Conservation (phyloP, 2,113 vertebrate genomes). For the Sisor rabdophorus region DNA sequence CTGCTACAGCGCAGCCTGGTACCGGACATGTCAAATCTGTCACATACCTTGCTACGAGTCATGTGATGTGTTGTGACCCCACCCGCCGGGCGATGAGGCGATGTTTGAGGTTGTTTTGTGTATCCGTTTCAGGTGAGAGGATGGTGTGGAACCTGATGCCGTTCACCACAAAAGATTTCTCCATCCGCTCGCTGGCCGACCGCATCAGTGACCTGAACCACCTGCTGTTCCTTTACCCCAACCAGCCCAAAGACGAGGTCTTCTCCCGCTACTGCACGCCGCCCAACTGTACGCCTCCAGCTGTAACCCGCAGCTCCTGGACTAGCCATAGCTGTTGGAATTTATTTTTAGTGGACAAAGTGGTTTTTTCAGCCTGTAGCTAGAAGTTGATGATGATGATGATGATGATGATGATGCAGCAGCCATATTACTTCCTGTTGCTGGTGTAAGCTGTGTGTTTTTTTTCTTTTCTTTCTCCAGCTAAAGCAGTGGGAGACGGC, state of each 20-base stretch:
- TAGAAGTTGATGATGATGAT: too few relatives aligned
- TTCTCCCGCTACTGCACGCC: constrained; percentile 99
- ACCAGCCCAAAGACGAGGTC: constrained; percentile 91
- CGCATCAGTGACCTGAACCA: constrained; percentile 95
- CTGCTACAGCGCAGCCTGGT: background rate
- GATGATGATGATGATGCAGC: too few relatives aligned
- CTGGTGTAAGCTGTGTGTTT: background rate
- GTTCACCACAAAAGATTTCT: constrained; percentile 97
- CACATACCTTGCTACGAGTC: too few relatives aligned
- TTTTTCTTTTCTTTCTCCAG: constrained; percentile 59
- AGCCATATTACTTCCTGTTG: too few relatives aligned
- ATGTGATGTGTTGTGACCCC: too few relatives aligned
- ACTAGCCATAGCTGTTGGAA: too few relatives aligned
- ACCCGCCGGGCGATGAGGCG: too few relatives aligned
- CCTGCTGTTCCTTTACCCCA: constrained; percentile 92
- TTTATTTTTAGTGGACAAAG: too few relatives aligned
- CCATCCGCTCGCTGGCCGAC: constrained; percentile 95
- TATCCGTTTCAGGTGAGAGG: constrained; percentile 78
- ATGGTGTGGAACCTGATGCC: constrained; percentile 99
- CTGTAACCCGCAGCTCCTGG: background rate
- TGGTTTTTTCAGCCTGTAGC: too few relatives aligned
- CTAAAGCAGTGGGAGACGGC: constrained; percentile 86
- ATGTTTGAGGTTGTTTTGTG: background rate
- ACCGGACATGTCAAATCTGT: too few relatives aligned
- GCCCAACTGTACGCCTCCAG: constrained; percentile 42